Percentiles rank a stretch among this genome's conserved stretches.
Conservation (phyloP, 2,113 vertebrate species). For the Nesogale talazaci region DNA sequence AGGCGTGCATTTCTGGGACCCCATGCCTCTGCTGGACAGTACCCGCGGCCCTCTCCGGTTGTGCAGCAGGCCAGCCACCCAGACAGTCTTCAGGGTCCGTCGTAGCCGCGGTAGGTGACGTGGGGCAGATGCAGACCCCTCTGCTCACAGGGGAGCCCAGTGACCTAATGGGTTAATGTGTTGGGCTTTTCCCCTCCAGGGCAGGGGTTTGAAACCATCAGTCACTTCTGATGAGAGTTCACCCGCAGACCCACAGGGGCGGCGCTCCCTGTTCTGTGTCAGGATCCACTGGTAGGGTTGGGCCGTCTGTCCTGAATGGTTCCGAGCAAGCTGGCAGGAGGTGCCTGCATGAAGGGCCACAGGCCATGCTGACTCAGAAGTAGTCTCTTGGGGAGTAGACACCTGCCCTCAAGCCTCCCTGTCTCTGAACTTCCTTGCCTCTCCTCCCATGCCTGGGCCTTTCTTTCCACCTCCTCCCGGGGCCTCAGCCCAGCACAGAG, state of each 20-base stretch:
- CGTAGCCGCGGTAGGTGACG: background rate
- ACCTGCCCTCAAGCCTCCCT: conserved; percentile 10
- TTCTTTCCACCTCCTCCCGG: conserved; percentile 37
- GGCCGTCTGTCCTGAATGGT: conserved; percentile 69
- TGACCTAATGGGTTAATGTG: no score
- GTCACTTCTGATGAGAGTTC: no score
- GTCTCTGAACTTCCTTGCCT: conserved; percentile 53
- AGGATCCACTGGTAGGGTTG: conserved; percentile 27
- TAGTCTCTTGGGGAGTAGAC: conserved; percentile 47
- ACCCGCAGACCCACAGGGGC: no score
- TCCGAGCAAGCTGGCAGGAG: conserved; percentile 44
- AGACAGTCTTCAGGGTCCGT: conserved; percentile 9
- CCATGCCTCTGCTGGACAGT: background rate
- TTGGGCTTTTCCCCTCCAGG: no score
- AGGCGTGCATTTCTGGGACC: background rate
- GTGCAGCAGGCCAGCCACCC: conserved; percentile 40
- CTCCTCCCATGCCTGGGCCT: background rate
- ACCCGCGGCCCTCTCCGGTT: background rate
- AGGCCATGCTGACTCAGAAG: conserved; percentile 74
- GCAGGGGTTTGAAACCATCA: no score
- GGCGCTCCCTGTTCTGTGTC: no score
- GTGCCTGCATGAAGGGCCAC: conserved; percentile 50
- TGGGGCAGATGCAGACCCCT: no score
- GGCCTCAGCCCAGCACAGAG: background rate
- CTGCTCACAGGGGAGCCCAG: no score